A percentile compares a stretch with the other conserved stretches of the same genome.
These are phyloP conservation scores for Silurus asotus DNA, from an alignment of 2,113 vertebrate genomes.

Conservation along the genomic window DNA sequence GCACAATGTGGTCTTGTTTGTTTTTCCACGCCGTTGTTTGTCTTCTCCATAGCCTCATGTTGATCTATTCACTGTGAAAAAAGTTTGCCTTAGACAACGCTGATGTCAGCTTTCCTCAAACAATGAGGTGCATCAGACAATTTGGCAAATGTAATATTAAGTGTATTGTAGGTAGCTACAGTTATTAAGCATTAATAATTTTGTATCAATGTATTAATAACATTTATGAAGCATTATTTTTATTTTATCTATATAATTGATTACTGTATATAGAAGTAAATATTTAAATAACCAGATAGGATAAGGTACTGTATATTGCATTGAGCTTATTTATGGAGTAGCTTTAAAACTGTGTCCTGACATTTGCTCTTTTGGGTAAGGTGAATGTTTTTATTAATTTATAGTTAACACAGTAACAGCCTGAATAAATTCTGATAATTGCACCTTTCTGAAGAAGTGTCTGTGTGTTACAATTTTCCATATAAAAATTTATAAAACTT, in stretches of 20 bases:
- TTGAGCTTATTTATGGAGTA: not conserved
- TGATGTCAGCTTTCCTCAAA: constrained; percentile 39
- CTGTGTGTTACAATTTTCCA: not conserved
- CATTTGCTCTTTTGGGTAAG: not conserved
- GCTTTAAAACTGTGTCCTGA: not conserved
- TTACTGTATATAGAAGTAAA: not conserved
- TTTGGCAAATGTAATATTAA: not conserved
- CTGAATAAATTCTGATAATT: not conserved
- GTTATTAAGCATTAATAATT: too few species aligned
- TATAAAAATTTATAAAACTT: constrained; percentile 2
- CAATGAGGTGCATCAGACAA: not conserved
- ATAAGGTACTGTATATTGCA: not conserved
- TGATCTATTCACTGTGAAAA: constrained; percentile 62
- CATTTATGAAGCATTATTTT: not conserved
- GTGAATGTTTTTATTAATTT: not conserved
- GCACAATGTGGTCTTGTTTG: constrained; percentile 57
- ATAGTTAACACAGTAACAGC: not conserved
- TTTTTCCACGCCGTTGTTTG: constrained; percentile 61
- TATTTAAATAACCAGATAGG: not conserved
- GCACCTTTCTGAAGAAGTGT: not conserved
- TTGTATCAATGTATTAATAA: too few species aligned
- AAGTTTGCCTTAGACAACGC: constrained; percentile 37
- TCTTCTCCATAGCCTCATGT: constrained; percentile 57
- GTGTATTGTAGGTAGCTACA: not conserved
- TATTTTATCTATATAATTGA: not conserved